Percentiles rank a stretch among this genome's conserved stretches.
Evolutionary conservation across 2,113 vertebrate species (phyloP).

Genomic region (Sterna hirundo): DNA sequence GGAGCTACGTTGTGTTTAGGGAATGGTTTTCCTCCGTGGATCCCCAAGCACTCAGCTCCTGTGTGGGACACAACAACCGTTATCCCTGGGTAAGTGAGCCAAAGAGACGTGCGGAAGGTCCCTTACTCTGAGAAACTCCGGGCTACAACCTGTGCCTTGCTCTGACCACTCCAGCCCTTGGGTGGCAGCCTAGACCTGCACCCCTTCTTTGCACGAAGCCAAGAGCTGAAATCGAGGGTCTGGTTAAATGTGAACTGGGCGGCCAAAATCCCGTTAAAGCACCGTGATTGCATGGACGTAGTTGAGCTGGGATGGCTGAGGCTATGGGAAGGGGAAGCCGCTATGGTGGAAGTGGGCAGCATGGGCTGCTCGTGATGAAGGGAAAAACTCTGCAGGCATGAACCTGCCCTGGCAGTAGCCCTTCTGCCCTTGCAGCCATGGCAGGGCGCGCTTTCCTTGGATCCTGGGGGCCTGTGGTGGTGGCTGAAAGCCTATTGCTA

Average conservation of each 20-base stretch:
- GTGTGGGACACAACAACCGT: not conserved
- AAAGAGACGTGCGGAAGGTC: not conserved
- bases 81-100: not conserved
- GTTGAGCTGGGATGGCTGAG: not conserved
- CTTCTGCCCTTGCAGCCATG: not conserved
- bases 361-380: rapidly evolving
- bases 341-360: not conserved
- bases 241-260: not conserved
- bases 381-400: not conserved
- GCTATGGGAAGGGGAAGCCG: not conserved
- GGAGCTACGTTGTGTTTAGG: not conserved
- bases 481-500: not conserved
- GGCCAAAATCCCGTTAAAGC: not conserved
- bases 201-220: rapidly evolving
- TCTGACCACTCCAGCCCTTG: not conserved
- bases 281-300: not conserved
- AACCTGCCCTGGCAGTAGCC: not conserved
- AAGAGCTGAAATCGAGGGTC: not conserved
- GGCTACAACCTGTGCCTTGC: not conserved
- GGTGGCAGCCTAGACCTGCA: not conserved
- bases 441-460: not conserved
- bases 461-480: not conserved
- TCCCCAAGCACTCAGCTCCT: rapidly evolving
- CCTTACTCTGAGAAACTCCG: not conserved
- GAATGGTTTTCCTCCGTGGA: not conserved